These are phyloP conservation scores for Leucoma salicis DNA, from an alignment of 2,888 invertebrate species.

Conservation along the genomic window DNA sequence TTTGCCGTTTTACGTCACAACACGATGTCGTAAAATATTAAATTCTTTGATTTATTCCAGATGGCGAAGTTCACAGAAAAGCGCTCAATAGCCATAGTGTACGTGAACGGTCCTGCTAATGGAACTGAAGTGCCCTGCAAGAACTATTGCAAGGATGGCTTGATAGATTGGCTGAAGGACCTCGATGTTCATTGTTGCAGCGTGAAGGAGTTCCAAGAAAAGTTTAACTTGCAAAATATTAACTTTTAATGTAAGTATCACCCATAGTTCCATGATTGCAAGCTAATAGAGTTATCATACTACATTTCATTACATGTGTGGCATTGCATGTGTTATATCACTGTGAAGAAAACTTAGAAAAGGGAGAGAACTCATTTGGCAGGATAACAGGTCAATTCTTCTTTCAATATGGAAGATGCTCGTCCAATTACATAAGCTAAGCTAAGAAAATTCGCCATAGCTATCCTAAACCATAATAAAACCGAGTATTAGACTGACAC, in stretches of 20 bases:
- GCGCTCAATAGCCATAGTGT: slow-evolving; percentile 19
- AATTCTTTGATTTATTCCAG: slow-evolving; percentile 4
- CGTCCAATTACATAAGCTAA: too few relatives aligned
- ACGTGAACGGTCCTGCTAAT: slow-evolving; percentile 27
- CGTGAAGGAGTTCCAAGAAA: slow-evolving; percentile 19
- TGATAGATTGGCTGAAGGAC: slow-evolving; percentile 9
- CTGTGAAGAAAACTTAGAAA: too few relatives aligned
- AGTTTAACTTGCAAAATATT: slow-evolving; percentile 10
- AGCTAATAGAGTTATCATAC: too few relatives aligned
- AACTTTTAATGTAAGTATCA: neutral
- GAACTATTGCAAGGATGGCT: slow-evolving; percentile 5
- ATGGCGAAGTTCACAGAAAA: slow-evolving; percentile 17
- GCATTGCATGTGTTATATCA: too few relatives aligned
- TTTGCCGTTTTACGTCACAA: neutral
- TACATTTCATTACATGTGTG: too few relatives aligned
- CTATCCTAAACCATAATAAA: too few relatives aligned
- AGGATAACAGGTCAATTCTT: too few relatives aligned
- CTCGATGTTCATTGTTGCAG: slow-evolving; percentile 23
- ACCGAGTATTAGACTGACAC: too few relatives aligned
- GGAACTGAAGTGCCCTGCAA: slow-evolving; percentile 26
- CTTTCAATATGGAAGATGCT: too few relatives aligned
- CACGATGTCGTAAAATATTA: neutral
- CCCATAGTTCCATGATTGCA: too few relatives aligned
- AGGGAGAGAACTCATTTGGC: too few relatives aligned
- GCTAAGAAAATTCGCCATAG: too few relatives aligned